Evolutionary conservation across 2,113 vertebrate species (phyloP), one percentile per base, ranked within the genome.

Genomic region (Orycteropus afer): DNA sequence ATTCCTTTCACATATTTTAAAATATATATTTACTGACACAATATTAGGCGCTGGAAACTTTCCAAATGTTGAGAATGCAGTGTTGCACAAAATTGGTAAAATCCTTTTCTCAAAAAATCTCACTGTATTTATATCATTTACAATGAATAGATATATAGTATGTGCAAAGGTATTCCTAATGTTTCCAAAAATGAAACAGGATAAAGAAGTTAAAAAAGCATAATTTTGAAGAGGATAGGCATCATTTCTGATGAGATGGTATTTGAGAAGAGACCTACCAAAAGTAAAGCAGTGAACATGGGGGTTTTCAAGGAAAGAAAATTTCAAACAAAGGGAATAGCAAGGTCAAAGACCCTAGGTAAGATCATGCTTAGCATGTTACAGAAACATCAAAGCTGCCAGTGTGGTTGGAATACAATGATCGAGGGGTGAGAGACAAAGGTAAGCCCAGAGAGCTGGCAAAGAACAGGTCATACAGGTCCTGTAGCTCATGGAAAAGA

Each of bases 161-260:
- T 51, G 11, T 76, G n/a, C 14, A 8, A n/a, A 71, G 5, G 25
- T 71, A 42, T 23, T 34, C 0, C 47, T 86, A 95, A 22, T 55
- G 8, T 51, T 73, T 59, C 37, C 55, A 88, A 71, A 91, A 69
- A 3, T 37, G 42, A 88, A 86, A 45, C 9, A n/a, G 22, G 34
- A 32, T 29, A 73, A 61, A 42, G 22, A 53, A 17, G 13, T 76
- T 90, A 82, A 86, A 82, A 63, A 87, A 86, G 37, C 8, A 81
- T 7, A 84, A 65, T 91, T 73, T 82, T 59, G 73, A 71, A 61
- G 51, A 47, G 2, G 7, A 23, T 59, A 17, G 4, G 65, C 25
- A 51, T 8, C 37, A 27, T 63, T 85, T 91, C 69, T 74, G 76
- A 63, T 22, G 51, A 91, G 23, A 42, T 45, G 7, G 25, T 37